phyloP scores from a whole-genome alignment of 2,888 invertebrate genomes.

The Lepidonotus clava region DNA sequence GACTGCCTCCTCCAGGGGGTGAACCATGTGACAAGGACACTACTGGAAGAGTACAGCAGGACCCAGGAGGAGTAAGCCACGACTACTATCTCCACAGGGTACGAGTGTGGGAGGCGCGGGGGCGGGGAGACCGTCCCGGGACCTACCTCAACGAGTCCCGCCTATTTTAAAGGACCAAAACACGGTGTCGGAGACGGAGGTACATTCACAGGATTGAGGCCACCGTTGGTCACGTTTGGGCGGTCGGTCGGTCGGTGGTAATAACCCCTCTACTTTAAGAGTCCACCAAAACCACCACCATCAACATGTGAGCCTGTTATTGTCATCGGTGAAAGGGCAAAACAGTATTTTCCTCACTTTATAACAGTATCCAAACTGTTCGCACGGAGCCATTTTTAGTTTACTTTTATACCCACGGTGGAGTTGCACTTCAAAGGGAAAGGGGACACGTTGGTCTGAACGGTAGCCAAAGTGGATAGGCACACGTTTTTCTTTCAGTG shows the following conservation, averaged over 20 bases:
- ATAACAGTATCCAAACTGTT: neutral
- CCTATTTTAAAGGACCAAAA: too few species aligned
- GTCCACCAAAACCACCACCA: neutral
- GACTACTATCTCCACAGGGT: too few species aligned
- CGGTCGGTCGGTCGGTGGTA: neutral
- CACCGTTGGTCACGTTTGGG: neutral
- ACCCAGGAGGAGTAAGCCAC: constrained; percentile 19
- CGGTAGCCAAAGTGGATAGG: neutral
- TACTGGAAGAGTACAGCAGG: constrained; percentile 2
- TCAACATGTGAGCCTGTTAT: constrained; percentile 19
- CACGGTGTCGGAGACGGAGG: too few species aligned
- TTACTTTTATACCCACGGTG: too few species aligned
- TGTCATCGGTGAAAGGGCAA: neutral
- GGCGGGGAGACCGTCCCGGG: neutral
- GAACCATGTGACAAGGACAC: neutral
- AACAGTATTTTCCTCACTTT: neutral
- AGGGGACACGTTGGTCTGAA: too few species aligned
- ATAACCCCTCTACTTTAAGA: constrained; percentile 15
- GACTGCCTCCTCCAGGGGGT: neutral
- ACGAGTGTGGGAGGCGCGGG: neutral
- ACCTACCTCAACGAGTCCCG: neutral
- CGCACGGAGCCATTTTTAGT: neutral
- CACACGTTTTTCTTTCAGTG: neutral
- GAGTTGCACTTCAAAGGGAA: neutral
- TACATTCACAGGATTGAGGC: too few species aligned